Evolutionary conservation across 2,888 invertebrate species (phyloP).

Genomic region (Synanthedon vespiformis): DNA sequence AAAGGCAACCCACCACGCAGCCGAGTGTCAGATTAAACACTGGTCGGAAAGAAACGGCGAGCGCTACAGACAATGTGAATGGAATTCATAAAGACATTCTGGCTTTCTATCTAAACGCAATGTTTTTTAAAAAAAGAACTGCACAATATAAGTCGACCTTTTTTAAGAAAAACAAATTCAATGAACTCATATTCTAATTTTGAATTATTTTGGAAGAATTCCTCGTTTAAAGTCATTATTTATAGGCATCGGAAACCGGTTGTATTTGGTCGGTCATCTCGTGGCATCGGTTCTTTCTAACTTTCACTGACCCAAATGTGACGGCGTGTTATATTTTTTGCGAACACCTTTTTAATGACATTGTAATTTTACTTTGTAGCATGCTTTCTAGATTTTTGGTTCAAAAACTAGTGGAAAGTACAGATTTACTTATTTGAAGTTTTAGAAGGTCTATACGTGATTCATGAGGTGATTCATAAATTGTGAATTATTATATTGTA

Average conservation of each 20-base stretch:
- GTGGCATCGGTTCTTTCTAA: conserved; percentile 47
- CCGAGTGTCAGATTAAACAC: neutral
- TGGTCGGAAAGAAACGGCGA: neutral
- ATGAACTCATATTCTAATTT: neutral
- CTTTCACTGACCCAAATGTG: conserved; percentile 60
- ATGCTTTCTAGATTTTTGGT: neutral
- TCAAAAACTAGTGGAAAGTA: neutral
- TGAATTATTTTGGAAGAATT: neutral
- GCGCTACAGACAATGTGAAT: neutral
- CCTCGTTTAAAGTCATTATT: neutral
- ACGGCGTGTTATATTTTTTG: neutral
- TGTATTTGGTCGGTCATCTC: conserved; percentile 46
- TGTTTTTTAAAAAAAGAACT: too few species aligned
- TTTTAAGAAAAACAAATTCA: too few species aligned
- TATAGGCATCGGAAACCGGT: conserved; percentile 31
- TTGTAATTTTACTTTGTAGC: neutral
- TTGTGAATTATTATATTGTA: too few species aligned
- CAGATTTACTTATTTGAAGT: too few species aligned
- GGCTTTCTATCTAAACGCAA: neutral
- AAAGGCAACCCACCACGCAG: neutral
- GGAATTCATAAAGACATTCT: neutral
- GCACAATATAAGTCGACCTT: too few species aligned
- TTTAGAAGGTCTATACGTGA: too few species aligned
- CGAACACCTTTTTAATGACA: neutral
- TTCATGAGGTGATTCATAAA: too few species aligned